Evolutionary conservation across 2,113 vertebrate species (phyloP).

Genomic region (Corvus moneduloides): DNA sequence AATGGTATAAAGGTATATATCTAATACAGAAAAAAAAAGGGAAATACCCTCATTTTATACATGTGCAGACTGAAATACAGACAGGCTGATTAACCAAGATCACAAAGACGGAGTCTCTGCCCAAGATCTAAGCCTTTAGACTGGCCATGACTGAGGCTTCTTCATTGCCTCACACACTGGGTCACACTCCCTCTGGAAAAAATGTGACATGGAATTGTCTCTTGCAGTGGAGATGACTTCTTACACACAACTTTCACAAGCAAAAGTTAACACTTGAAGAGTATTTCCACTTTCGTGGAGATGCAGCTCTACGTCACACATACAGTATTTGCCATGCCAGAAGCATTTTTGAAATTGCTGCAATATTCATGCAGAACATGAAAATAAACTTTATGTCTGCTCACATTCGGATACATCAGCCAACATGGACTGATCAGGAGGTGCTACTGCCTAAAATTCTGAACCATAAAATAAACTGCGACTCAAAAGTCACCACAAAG

Average conservation of each 20-base stretch:
- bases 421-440: not conserved
- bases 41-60: not conserved
- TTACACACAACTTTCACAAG: not conserved
- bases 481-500: not conserved
- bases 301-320: not conserved
- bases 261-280: not conserved
- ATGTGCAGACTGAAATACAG: not conserved
- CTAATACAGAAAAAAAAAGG: not conserved
- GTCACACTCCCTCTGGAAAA: not conserved
- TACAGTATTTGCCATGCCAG: not conserved
- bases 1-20: no score
- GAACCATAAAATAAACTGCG: not conserved
- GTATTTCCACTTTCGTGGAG: not conserved
- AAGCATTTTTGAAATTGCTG: not conserved
- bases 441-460: not conserved
- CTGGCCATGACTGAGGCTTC: not conserved
- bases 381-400: not conserved
- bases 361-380: not conserved
- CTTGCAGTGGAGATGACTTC: not conserved
- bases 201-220: fast-evolving
- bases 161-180: not conserved
- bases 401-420: not conserved
- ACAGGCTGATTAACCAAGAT: not conserved
- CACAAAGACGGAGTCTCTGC: not conserved
- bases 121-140: not conserved